Conservation (phyloP, 2,797 vertebrate species). For the Phalloptychus januarius region DNA sequence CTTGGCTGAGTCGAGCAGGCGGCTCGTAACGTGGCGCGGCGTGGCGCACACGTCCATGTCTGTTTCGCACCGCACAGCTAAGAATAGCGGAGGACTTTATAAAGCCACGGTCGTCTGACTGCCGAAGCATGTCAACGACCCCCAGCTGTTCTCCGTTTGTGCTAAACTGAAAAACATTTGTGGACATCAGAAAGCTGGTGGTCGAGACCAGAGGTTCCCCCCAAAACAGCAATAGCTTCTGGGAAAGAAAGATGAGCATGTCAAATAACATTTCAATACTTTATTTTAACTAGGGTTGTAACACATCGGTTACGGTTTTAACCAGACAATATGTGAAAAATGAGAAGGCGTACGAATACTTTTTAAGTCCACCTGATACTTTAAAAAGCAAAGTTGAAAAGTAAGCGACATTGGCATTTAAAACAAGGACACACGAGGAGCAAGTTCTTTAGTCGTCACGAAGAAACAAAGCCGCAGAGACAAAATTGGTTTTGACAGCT, state of each 20-base stretch:
- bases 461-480: constrained; percentile 44
- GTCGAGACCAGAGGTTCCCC: neutral
- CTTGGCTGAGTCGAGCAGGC: constrained; percentile 32
- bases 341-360: neutral
- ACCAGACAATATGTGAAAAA: neutral
- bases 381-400: constrained; percentile 31
- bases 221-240: no score
- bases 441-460: constrained; percentile 29
- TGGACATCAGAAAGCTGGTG: constrained; percentile 59
- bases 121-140: constrained; percentile 55
- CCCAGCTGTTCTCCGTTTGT: constrained; percentile 54
- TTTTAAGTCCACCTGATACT: constrained; percentile 32
- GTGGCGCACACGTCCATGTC: neutral
- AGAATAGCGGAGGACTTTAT: constrained; percentile 51
- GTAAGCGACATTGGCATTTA: constrained; percentile 19
- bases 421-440: constrained; percentile 39
- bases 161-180: constrained; percentile 50
- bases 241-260: no score
- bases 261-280: no score
- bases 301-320: neutral
- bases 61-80: constrained; percentile 32
- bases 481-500: constrained; percentile 49
- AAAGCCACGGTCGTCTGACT: constrained; percentile 25
- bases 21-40: constrained; percentile 1
- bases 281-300: no score